Percentiles rank a stretch among this genome's conserved stretches.
Evolutionary conservation across 2,113 vertebrate genomes (phyloP).

Genomic region (Microcebus lehilahytsara): DNA sequence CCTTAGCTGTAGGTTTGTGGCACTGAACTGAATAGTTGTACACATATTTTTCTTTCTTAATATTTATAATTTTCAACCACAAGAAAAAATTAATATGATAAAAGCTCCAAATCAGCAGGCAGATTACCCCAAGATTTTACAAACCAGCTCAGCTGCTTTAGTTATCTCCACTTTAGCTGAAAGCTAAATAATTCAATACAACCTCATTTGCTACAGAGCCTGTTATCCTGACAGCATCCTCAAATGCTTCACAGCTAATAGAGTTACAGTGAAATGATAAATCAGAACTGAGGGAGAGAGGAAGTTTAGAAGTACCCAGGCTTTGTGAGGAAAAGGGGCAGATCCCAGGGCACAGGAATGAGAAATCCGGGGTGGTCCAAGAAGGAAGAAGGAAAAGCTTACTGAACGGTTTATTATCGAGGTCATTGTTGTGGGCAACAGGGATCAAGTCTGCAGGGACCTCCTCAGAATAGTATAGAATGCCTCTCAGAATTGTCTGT

Average conservation of each 20-base stretch:
- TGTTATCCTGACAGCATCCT: constrained; percentile 72
- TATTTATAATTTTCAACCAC: constrained; percentile 64
- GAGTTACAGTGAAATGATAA: constrained; percentile 72
- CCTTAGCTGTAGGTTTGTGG: constrained; percentile 45
- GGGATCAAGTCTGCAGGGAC: background rate
- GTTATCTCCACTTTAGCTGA: constrained; percentile 68
- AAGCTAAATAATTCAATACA: constrained; percentile 80
- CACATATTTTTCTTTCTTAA: constrained; percentile 51
- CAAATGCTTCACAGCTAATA: constrained; percentile 71
- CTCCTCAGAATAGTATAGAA: background rate
- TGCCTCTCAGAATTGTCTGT: background rate
- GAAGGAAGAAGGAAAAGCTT: background rate
- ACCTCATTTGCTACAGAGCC: constrained; percentile 75
- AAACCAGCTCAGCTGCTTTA: constrained; percentile 60
- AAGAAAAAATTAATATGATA: constrained; percentile 59
- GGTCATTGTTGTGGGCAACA: background rate
- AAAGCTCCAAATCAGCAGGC: constrained; percentile 52
- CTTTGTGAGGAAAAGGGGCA: background rate
- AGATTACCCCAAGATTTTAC: constrained; percentile 74
- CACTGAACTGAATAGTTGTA: constrained; percentile 32
- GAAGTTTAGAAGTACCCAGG: background rate
- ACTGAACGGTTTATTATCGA: background rate
- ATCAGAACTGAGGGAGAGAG: constrained; percentile 45
- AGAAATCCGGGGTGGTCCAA: background rate
- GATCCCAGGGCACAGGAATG: background rate